Base-by-base conservation (phyloP, 2,797 vertebrate genomes). In the Lithobates pipiens region DNA sequence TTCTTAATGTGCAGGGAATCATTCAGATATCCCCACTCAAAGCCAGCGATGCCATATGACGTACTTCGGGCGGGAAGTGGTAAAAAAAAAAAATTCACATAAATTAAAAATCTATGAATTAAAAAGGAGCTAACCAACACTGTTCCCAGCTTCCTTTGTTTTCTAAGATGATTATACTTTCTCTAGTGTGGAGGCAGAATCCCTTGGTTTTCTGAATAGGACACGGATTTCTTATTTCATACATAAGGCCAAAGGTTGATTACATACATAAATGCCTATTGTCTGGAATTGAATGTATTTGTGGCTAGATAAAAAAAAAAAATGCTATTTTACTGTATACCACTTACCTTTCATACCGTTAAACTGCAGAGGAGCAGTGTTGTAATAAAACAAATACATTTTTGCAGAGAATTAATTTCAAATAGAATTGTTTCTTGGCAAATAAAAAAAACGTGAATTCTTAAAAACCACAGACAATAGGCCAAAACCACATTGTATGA, bases 381-480 rank as follows among this genome's bases (percentile, higher is more conserved):
- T 13, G 25, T 13, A 5, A 61, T 61, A 61, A 61, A 54, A 25
- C 8, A 65, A 67, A 29, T 15, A 29, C 5, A 13, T 67, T 67
- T 67, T 29, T 67, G 65, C 65, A 11, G n/a, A 67, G 65, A 15
- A 67, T 67, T 67, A 15, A 3, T 29, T 67, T 27, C 5, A 29
- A 67, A 67, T 11, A 9, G 11, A 25, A 44, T 67, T 25, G 23
- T 34, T 42, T 44, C 36, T 42, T n/a, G 18, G 27, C 6, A 68
- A 0, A 67, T 21, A 71, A 85, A 32, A 32, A 32, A 54, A 76
- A 54, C 71, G 69, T 80, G 3, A 34, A 36, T 85, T 74, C 42
- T 76, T 68, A n/a, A 67, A 81, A 86, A 77, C 34, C 67, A 50
- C 36, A 75, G 32, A 57, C 76, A 78, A 74, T 77, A n/a, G 46